phyloP scores from a whole-genome alignment of 2,888 invertebrate genomes.

The Epiblema foenella region DNA sequence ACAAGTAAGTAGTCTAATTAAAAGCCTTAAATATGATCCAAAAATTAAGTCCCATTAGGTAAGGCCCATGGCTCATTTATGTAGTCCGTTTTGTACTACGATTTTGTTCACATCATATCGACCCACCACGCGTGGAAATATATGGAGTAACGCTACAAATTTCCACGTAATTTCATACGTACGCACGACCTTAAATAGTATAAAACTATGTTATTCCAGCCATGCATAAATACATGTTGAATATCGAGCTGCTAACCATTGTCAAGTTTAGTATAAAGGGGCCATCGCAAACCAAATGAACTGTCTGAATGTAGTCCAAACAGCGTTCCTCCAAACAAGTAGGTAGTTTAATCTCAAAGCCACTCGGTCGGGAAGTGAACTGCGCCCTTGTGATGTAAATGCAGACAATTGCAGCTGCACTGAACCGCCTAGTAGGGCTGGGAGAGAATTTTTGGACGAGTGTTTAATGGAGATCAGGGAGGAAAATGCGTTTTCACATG shows the following conservation, averaged over 20 bases:
- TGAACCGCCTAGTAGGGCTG: slow-evolving; percentile 13
- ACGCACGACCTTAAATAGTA: too few species aligned
- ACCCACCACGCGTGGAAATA: too few species aligned
- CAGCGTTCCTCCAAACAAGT: slow-evolving; percentile 20
- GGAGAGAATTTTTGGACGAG: background rate
- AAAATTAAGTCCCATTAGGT: too few species aligned
- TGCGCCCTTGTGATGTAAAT: slow-evolving; percentile 41
- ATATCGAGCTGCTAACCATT: background rate
- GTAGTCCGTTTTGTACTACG: too few species aligned
- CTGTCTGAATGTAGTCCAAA: slow-evolving; percentile 12
- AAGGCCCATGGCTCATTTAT: too few species aligned
- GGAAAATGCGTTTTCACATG: background rate
- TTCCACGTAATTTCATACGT: too few species aligned
- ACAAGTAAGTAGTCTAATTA: too few species aligned
- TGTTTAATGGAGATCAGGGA: background rate
- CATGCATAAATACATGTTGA: too few species aligned
- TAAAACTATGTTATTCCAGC: too few species aligned
- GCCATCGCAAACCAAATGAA: background rate
- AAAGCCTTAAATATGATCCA: too few species aligned
- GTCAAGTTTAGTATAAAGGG: background rate
- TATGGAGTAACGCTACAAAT: too few species aligned
- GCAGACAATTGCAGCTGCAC: slow-evolving; percentile 34
- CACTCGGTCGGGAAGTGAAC: slow-evolving; percentile 32
- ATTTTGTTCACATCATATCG: too few species aligned
- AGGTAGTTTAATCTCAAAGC: slow-evolving; percentile 18